phyloP scores from a whole-genome alignment of 2,888 invertebrate genomes.

The Phaedon cochleariae region DNA sequence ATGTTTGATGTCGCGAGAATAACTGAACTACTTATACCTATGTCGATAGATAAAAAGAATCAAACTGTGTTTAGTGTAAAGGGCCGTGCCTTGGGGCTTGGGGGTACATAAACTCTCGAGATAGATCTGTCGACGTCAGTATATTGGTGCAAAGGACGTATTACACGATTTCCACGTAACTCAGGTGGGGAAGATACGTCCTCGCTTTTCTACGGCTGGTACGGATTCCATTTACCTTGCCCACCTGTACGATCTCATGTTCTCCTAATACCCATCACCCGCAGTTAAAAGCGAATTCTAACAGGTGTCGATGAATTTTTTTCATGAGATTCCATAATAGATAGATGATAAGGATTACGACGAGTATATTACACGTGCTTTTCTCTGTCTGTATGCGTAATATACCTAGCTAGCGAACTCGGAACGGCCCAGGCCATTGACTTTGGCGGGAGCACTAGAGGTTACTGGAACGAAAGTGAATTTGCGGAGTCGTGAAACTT shows the following conservation, averaged over 20 bases:
- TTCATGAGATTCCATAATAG: constrained; percentile 37
- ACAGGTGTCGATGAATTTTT: constrained; percentile 57
- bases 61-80: too few species aligned
- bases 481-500: constrained; percentile 10
- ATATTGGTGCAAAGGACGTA: constrained; percentile 38
- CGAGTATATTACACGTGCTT: not conserved
- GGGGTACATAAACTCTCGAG: too few species aligned
- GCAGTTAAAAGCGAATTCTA: constrained; percentile 60
- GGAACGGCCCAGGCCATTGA: constrained; percentile 13
- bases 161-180: constrained; percentile 16
- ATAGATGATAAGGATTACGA: constrained; percentile 17
- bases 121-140: too few species aligned
- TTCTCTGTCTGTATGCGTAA: not conserved
- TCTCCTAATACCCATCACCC: constrained; percentile 52
- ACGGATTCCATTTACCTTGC: constrained; percentile 17
- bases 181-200: constrained; percentile 43
- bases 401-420: too few species aligned
- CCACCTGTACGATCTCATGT: constrained; percentile 43
- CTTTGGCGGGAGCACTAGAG: constrained; percentile 8
- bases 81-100: too few species aligned
- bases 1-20: too few species aligned
- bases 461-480: constrained; percentile 36
- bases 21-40: too few species aligned
- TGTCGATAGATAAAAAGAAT: too few species aligned
- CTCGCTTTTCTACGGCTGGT: constrained; percentile 29